Percentiles rank a stretch among this genome's conserved stretches.
Evolutionary conservation across 2,888 invertebrate genomes (phyloP).

Genomic region (Branchellion lobata): DNA sequence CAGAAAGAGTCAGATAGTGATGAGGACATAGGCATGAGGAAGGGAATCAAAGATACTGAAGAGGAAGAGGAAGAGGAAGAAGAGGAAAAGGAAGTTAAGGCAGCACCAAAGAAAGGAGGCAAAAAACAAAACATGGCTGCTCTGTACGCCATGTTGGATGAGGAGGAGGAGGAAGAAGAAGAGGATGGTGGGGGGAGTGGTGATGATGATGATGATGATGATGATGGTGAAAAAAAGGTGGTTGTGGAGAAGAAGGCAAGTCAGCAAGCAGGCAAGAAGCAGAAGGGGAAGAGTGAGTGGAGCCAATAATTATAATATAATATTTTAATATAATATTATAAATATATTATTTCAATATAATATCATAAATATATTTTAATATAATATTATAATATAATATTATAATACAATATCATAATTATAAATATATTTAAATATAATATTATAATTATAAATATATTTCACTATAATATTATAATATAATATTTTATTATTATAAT

Average conservation of each 20-base stretch:
- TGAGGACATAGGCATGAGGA: not conserved
- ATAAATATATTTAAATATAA: too few relatives aligned
- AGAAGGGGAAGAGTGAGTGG: not conserved
- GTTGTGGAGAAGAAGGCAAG: slow-evolving; percentile 38
- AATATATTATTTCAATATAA: too few relatives aligned
- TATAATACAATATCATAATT: too few relatives aligned
- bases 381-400: too few relatives aligned
- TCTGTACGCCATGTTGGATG: not conserved
- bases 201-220: slow-evolving; percentile 61
- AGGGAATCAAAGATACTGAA: not conserved
- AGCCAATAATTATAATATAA: slow-evolving; percentile 12
- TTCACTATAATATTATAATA: not conserved
- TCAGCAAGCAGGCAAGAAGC: slow-evolving; percentile 44
- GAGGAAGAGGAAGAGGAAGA: not conserved
- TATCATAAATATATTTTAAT: too few relatives aligned
- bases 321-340: too few relatives aligned
- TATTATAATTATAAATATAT: not conserved
- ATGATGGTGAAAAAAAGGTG: slow-evolving; percentile 63
- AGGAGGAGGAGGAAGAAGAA: slow-evolving; percentile 10
- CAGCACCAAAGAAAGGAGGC: not conserved
- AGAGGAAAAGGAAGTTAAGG: not conserved
- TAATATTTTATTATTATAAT: not conserved
- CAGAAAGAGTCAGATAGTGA: slow-evolving; percentile 46
- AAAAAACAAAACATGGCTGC: not conserved
- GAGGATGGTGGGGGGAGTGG: slow-evolving; percentile 62